Base-by-base conservation (phyloP, 2,797 vertebrate genomes). In the Telmatherina bonti region DNA sequence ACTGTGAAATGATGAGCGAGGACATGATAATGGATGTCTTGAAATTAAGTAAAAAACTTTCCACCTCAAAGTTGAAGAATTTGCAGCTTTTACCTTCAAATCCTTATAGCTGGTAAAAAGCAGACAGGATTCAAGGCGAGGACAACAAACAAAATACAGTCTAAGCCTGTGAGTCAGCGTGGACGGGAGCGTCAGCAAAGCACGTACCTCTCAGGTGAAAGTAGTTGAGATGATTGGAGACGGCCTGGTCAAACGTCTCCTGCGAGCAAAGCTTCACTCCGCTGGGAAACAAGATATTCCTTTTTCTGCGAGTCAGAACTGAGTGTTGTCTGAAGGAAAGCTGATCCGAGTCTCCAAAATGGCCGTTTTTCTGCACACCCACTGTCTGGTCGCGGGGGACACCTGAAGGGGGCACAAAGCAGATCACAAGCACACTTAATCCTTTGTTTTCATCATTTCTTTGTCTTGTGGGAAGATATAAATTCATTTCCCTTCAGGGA, bases 211-310 rank as follows among this genome's bases (percentile, higher is more conserved):
- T 92, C 29, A 97, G 93, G 88, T 95, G 95, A 72, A 97, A 99
- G 90, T 96, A 99, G 35, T 90, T 94, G 56, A 97, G 90, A 64
- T 99, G 97, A 88, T 95, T 96, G 70, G 84, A 76, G 51, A 95
- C 70, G 0, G 94, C 95, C 85, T 98, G 94, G 72, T 96, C 91
- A 5, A 95, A 53, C 0, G 95, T 96, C 87, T 99, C 97, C 62
- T 96, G 95, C 2, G 92, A 87, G 82, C 98, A 99, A 26, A 96
- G 88, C 88, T 96, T 96, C 26, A 99, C 94, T 89, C 96, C 97
- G 45, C 91, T 95, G 52, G 96, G 95, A 83, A 98, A 97, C 68
- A 97, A 81, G 61, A 96, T 35, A 2, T 94, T 94, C 36, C 97
- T 81, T 62, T 89, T 96, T 54, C 85, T 93, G 35, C 98, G 90